Evolutionary conservation across 2,888 invertebrate species (phyloP), one percentile per base, ranked within the genome.

Genomic region (Apamea epomidion): DNA sequence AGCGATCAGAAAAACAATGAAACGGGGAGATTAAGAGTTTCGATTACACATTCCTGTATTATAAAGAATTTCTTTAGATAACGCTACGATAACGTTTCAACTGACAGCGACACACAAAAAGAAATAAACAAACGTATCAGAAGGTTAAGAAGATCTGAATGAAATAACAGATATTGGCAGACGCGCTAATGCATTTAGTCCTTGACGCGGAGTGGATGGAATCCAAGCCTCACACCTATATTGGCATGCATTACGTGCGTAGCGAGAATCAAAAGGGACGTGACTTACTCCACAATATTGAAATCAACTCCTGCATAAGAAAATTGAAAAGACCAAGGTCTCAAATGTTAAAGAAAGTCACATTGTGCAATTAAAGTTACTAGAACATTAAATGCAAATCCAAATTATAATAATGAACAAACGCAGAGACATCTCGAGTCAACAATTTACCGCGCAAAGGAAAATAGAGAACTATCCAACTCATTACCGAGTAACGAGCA

Each of bases 401-500:
- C 16, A 74, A 58, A 65, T 45, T 7, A 60, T 32, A 69, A 76
- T 37, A 37, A 68, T n/a, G 21, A 71, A 65, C 18, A 60, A 76
- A 32, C 2, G 4, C 62, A 68, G 68, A 69, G 6, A 25, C 54
- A 54, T 37, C 54, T 67, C 29, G 29, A 74, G 48, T 25, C 72
- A 72, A 81, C 76, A 82, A 78, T 74, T 87, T 70, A 71, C 65
- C 48, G 14, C 74, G 78, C 25, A 75, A 81, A 84, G 45, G 21
- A 76, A 78, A 80, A 67, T 58, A 75, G 18, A 64, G 45, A 81
- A 78, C 86, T 74, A 82, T 88, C 62, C 74, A 76, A 83, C 76
- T 81, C 76, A 83, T 88, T 88, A 76, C 58, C 71, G 42, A 75
- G 65, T 74, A 83, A 85, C 81, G 80, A 89, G 82, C 83, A 85